phyloP scores from a whole-genome alignment of 1,140 invertebrate genomes.

The Anastrepha ludens region DNA sequence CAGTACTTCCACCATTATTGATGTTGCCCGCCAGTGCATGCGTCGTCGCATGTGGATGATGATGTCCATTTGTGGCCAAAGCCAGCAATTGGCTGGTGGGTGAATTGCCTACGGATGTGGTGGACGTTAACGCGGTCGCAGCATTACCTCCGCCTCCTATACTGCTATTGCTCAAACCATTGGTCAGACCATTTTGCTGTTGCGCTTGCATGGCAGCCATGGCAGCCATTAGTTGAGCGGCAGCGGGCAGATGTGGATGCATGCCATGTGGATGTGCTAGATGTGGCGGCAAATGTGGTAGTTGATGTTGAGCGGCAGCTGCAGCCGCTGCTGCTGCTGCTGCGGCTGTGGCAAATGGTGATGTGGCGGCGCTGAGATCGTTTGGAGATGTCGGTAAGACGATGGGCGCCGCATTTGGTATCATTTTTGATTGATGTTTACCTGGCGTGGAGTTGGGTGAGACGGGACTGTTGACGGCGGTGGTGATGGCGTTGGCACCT shows the following conservation, averaged over 20 bases:
- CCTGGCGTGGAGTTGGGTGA: background rate
- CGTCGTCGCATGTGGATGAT: constrained; percentile 62
- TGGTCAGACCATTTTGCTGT: constrained; percentile 5
- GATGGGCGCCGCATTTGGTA: constrained; percentile 39
- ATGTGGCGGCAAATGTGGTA: constrained; percentile 57
- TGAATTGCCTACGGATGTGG: constrained; percentile 10
- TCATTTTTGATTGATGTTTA: constrained; percentile 35
- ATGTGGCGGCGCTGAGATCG: constrained; percentile 46
- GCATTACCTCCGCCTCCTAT: background rate
- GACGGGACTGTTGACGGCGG: background rate
- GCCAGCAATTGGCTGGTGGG: constrained; percentile 59
- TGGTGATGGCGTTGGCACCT: background rate
- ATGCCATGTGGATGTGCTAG: constrained; percentile 62
- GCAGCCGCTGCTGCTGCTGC: constrained; percentile 53
- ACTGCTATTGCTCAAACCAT: constrained; percentile 18
- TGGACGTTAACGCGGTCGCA: constrained; percentile 6
- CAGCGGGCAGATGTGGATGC: constrained; percentile 55
- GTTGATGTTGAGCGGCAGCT: constrained; percentile 59
- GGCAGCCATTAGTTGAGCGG: constrained; percentile 70
- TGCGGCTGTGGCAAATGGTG: constrained; percentile 47
- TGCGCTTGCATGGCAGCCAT: constrained; percentile 65
- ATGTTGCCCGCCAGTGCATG: constrained; percentile 50
- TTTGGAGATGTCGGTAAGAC: constrained; percentile 22
- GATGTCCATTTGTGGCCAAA: constrained; percentile 58
- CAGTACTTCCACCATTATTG: constrained; percentile 20